Evolutionary conservation across 2,888 invertebrate species (phyloP), one percentile per base, ranked within the genome.

Genomic region (Drosophila cognata): DNA sequence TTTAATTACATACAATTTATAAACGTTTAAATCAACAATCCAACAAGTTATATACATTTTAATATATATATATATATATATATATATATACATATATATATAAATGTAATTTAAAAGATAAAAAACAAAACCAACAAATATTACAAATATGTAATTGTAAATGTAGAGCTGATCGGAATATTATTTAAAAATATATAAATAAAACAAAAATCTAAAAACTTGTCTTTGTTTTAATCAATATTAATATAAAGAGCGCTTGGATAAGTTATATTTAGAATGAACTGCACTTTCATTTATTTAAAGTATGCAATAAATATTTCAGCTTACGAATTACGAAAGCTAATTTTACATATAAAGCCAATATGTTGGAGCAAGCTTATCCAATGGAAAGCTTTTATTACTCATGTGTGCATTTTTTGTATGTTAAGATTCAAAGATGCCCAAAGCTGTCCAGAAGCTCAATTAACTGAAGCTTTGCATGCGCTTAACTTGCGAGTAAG

Each of bases 101-200:
- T 74, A 66, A 71, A 77, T 84, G 81, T 84, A 81, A 82, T 86
- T 77, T 77, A 87, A 83, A 69, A 60, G 57, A 74, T 74, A 43
- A 75, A 74, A 74, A 46, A 60, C 36, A 67, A 66, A 86, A 73
- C 59, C 50, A 81, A 83, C 74, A 77, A 82, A 81, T 70, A 84
- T 77, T 85, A 75, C 88, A 88, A 84, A 71, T 87, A 89, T 91
- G 83, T 91, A 90, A 90, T 89, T 89, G 89, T 89, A 91, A 89
- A 90, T 91, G 89, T 89, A 89, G 89, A 89, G 84, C 83, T 90
- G 89, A 89, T 83, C 78, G 83, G 78, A 77, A 79, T 86, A 89
- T 78, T 83, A 82, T 82, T 83, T 81, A 83, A 90, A 89, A 85
- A 89, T 89, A 88, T 85, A 86, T 79, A 77, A 89, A 88, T 73